Percentiles rank a stretch among this genome's conserved stretches.
phyloP scores from a whole-genome alignment of 1,140 invertebrate species.

The Lepeophtheirus salmonis region DNA sequence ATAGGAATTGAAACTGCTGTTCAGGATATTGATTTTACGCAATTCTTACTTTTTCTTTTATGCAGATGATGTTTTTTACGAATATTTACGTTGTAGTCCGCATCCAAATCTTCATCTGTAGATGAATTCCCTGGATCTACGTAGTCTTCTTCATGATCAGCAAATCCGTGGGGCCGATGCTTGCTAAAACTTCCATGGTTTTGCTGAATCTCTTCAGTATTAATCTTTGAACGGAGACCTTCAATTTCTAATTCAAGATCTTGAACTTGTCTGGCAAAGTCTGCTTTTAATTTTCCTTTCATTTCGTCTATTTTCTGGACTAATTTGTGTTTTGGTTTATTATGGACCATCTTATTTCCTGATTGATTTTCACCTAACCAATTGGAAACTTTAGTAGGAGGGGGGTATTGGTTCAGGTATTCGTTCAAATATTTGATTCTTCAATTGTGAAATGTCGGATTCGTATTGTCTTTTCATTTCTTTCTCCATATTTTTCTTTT shows the following conservation, averaged over 20 bases:
- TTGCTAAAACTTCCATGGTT: too few species aligned
- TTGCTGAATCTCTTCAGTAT: background rate
- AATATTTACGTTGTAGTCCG: background rate
- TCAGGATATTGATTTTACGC: too few species aligned
- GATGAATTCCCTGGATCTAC: background rate
- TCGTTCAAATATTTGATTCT: background rate
- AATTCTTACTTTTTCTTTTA: background rate
- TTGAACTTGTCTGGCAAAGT: background rate
- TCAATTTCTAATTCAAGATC: background rate
- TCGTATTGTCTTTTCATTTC: background rate
- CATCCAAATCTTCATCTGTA: background rate
- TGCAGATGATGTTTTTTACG: background rate
- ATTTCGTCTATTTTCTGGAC: background rate
- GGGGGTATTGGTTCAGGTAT: background rate
- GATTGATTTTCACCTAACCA: background rate
- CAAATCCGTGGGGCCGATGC: too few species aligned
- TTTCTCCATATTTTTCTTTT: background rate
- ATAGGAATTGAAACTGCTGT: too few species aligned
- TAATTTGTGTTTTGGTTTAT: background rate
- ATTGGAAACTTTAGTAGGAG: background rate
- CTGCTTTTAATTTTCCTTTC: background rate
- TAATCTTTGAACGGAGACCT: background rate
- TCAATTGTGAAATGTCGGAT: background rate
- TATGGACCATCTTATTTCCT: too few species aligned
- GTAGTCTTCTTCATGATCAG: background rate